Evolutionary conservation across 2,113 vertebrate species (phyloP).

Genomic region (Benitochromis conjunctus): DNA sequence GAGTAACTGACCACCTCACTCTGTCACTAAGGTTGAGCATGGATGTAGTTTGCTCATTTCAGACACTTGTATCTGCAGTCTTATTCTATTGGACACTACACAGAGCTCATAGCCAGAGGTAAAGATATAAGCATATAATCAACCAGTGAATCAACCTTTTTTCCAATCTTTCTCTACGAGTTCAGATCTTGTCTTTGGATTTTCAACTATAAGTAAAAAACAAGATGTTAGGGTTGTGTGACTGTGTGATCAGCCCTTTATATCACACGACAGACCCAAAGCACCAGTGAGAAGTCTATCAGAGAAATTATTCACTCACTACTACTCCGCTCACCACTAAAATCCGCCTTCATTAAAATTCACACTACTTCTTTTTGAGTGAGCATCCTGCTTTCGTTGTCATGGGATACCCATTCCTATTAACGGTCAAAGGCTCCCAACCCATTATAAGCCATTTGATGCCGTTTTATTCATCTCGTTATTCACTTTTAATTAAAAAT

Average conservation of each 20-base stretch:
- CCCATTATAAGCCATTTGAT: background rate
- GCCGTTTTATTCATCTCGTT: background rate
- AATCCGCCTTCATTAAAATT: background rate
- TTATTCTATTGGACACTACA: fast-evolving
- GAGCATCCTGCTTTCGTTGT: background rate
- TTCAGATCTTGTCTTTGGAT: background rate
- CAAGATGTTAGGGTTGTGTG: background rate
- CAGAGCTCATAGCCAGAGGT: background rate
- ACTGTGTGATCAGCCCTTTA: background rate
- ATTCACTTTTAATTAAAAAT: constrained; percentile 22
- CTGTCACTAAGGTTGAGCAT: background rate
- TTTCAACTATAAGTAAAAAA: background rate
- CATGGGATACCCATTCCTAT: background rate
- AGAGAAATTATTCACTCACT: background rate
- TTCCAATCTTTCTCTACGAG: background rate
- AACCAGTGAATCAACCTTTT: background rate
- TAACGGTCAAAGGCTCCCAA: background rate
- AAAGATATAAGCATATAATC: background rate
- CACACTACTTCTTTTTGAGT: background rate
- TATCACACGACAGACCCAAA: background rate
- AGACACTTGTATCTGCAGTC: background rate
- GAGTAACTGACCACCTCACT: background rate
- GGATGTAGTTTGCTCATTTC: background rate
- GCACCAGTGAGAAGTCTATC: background rate
- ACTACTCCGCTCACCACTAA: background rate